Percentiles rank a stretch among this genome's conserved stretches.
Evolutionary conservation across 2,797 vertebrate genomes (phyloP).

Genomic region (Strix occidentalis): DNA sequence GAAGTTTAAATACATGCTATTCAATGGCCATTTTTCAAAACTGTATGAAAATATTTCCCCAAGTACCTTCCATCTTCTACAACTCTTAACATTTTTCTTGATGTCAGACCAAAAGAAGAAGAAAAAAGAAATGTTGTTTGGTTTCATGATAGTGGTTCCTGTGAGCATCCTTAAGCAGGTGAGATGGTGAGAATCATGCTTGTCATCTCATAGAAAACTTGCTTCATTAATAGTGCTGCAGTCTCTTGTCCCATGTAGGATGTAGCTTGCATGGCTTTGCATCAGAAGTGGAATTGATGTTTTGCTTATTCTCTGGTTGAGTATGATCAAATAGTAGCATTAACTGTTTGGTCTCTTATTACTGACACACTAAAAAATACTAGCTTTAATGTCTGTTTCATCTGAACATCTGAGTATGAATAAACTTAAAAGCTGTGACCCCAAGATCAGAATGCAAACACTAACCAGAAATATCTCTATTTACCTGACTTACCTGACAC

Average conservation of each 20-base stretch:
- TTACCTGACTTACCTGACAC: neutral
- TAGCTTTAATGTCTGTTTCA: neutral
- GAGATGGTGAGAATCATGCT: constrained; percentile 52
- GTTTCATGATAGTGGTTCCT: constrained; percentile 77
- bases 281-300: neutral
- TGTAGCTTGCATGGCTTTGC: constrained; percentile 52
- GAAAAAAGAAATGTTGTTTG: constrained; percentile 86
- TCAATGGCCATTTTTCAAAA: neutral
- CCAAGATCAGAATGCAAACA: neutral
- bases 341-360: neutral
- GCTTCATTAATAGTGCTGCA: neutral
- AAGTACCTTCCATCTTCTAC: neutral
- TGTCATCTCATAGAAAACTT: neutral
- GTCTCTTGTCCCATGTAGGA: neutral
- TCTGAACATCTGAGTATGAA: neutral
- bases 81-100: constrained; percentile 47
- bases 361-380: neutral
- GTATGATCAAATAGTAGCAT: neutral
- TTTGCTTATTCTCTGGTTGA: neutral
- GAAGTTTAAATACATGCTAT: neutral
- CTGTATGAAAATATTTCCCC: neutral
- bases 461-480: neutral
- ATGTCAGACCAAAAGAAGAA: constrained; percentile 81
- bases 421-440: neutral
- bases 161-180: constrained; percentile 68